Conservation (phyloP, 2,888 invertebrate species). For the Megalurothrips usitatus region DNA sequence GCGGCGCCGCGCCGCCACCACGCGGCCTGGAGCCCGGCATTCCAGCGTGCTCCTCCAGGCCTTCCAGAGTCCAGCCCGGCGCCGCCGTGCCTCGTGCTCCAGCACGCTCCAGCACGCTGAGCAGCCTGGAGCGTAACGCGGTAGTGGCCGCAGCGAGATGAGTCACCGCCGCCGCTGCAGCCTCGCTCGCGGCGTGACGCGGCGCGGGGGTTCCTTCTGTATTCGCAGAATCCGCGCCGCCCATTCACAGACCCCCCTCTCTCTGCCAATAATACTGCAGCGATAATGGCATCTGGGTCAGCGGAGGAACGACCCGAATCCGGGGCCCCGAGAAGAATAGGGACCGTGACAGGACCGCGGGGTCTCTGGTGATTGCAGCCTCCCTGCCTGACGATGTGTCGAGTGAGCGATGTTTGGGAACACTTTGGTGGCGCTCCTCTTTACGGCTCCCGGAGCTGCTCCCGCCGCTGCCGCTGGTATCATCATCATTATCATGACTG, state of each 20-base stretch:
- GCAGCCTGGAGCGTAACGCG: background rate
- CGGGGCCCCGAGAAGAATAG: background rate
- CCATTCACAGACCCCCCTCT: too few species aligned
- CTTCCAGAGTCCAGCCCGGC: too few species aligned
- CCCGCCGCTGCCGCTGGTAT: background rate
- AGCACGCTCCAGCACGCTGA: background rate
- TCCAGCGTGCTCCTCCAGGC: too few species aligned
- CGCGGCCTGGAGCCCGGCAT: too few species aligned
- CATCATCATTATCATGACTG: constrained; percentile 4
- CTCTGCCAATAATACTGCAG: too few species aligned
- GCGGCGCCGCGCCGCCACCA: too few species aligned
- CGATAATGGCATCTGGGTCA: background rate
- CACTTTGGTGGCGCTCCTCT: background rate
- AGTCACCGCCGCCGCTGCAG: background rate
- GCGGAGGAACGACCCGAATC: background rate
- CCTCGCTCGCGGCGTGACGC: background rate
- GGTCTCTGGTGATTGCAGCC: background rate
- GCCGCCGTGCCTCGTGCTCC: background rate
- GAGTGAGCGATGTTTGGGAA: background rate
- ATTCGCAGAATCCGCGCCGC: background rate
- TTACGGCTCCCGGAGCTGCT: background rate
- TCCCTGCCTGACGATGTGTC: background rate
- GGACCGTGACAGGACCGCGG: background rate
- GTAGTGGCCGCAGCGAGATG: background rate
- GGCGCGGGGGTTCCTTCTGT: background rate